Percentiles rank a stretch among this genome's conserved stretches.
Conservation (phyloP, 1,140 invertebrate genomes). For the fruit fly (Drosophila melanogaster) region DNA sequence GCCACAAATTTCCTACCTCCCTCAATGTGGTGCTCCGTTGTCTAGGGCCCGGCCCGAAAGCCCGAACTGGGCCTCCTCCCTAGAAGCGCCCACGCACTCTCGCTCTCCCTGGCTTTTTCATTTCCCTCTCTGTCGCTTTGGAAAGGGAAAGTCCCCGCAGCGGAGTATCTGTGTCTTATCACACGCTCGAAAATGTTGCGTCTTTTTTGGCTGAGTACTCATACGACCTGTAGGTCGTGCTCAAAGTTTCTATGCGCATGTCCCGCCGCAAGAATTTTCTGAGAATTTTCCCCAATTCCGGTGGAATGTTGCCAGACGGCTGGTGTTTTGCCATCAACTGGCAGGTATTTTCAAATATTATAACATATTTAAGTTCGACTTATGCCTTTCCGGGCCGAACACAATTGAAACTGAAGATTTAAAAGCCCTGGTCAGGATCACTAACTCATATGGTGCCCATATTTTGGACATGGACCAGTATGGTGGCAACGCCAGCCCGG, state of each 20-base stretch:
- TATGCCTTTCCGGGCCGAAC: neutral
- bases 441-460: neutral
- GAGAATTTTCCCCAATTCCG: slow-evolving; percentile 53
- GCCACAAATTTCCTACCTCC: slow-evolving; percentile 80
- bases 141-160: slow-evolving; percentile 66
- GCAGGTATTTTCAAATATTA: neutral
- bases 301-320: slow-evolving; percentile 57
- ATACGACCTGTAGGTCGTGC: slow-evolving; percentile 72
- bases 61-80: slow-evolving; percentile 25
- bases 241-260: slow-evolving; percentile 52
- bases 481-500: slow-evolving; percentile 66
- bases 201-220: slow-evolving; percentile 43
- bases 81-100: slow-evolving; percentile 37
- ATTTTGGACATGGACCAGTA: slow-evolving; percentile 32
- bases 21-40: slow-evolving; percentile 72
- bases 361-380: neutral
- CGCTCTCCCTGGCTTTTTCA: slow-evolving; percentile 4
- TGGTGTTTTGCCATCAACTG: slow-evolving; percentile 7
- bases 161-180: slow-evolving; percentile 58
- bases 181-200: slow-evolving; percentile 77
- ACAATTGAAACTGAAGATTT: neutral
- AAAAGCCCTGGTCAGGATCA: neutral
- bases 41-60: slow-evolving; percentile 53
- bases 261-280: slow-evolving; percentile 45
- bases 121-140: slow-evolving; percentile 4